phyloP scores from a whole-genome alignment of 2,888 invertebrate genomes.

The Epinotia brunnichana region DNA sequence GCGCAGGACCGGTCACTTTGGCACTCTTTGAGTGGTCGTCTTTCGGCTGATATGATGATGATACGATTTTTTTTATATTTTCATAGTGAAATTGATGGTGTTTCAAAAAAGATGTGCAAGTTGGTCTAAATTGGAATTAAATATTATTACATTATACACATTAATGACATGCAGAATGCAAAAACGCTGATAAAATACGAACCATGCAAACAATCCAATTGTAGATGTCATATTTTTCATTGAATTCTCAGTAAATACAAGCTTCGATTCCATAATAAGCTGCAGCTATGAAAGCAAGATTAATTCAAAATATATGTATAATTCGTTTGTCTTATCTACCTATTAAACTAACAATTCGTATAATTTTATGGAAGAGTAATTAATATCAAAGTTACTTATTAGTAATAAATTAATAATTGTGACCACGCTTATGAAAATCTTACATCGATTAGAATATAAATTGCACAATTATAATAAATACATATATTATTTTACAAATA shows the following conservation, averaged over 20 bases:
- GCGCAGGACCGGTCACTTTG: no score
- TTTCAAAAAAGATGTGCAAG: neutral
- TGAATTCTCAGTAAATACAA: slow-evolving; percentile 7
- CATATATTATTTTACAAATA: neutral
- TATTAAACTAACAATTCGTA: neutral
- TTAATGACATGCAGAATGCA: neutral
- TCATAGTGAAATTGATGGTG: neutral
- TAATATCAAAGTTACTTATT: slow-evolving; percentile 15
- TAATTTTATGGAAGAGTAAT: neutral
- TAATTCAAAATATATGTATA: slow-evolving; percentile 6
- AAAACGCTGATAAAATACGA: no score
- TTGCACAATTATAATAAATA: neutral
- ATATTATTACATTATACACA: neutral
- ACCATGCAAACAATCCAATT: neutral
- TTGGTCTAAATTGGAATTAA: neutral
- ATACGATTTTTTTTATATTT: no score
- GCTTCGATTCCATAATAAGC: slow-evolving; percentile 7
- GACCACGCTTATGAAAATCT: slow-evolving; percentile 16
- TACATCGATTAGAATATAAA: neutral
- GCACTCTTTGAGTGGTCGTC: no score
- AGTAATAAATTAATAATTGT: slow-evolving; percentile 17
- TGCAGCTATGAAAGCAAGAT: slow-evolving; percentile 25
- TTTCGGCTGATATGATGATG: no score
- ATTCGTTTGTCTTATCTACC: neutral
- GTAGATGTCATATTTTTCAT: neutral